phyloP scores from a whole-genome alignment of 2,113 vertebrate genomes.

The Aegithalos caudatus region DNA sequence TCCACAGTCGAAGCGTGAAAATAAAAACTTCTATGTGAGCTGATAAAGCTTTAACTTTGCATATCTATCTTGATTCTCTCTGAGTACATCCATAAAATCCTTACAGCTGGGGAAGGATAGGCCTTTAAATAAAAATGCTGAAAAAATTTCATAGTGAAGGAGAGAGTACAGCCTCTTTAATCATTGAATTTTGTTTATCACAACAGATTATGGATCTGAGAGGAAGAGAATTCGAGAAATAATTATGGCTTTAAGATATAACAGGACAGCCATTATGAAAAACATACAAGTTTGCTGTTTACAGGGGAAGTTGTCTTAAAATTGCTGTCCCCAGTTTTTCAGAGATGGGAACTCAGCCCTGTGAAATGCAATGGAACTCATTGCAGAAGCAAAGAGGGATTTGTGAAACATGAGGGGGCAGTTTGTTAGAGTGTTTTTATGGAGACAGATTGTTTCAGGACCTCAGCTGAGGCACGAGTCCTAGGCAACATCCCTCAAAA shows the following conservation, averaged over 20 bases:
- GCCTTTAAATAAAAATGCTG: conserved; percentile 39
- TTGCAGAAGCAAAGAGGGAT: not conserved
- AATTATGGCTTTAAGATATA: not conserved
- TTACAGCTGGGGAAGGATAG: not conserved
- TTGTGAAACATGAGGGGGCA: not conserved
- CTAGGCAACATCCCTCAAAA: not conserved
- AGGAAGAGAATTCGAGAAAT: not conserved
- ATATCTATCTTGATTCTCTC: not conserved
- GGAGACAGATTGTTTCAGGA: not conserved
- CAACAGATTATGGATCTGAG: not conserved
- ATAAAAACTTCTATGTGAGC: not conserved
- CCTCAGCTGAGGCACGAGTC: not conserved
- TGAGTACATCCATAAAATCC: not conserved
- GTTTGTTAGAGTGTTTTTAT: not conserved
- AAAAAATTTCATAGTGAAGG: not conserved
- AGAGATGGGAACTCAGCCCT: not conserved
- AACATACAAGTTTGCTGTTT: not conserved
- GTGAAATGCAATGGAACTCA: not conserved
- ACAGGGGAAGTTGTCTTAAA: not conserved
- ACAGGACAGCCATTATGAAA: not conserved
- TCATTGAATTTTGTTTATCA: not conserved
- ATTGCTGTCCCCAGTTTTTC: not conserved
- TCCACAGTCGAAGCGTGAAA: not conserved
- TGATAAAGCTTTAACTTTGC: conserved; percentile 26
- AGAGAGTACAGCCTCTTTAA: not conserved